phyloP scores from a whole-genome alignment of 2,113 vertebrate genomes.

The Choloepus hoffmanni region DNA sequence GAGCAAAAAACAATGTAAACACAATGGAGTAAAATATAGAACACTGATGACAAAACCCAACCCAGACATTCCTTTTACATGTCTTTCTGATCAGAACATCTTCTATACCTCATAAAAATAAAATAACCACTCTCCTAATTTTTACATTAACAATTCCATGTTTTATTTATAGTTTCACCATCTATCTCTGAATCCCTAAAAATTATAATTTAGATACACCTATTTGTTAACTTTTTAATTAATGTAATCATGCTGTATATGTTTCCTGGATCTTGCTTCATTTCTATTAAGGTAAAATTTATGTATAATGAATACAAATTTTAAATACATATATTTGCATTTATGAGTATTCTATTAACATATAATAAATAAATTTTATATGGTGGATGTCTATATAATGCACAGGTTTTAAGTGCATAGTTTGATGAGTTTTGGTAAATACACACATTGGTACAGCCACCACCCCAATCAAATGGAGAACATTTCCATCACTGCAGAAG shows the following conservation, averaged over 20 bases:
- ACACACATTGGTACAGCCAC: background rate
- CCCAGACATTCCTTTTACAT: background rate
- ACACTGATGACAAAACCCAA: background rate
- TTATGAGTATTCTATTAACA: background rate
- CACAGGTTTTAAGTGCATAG: background rate
- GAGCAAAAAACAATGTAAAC: background rate
- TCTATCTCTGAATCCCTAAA: background rate
- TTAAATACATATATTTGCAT: background rate
- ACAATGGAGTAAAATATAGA: background rate
- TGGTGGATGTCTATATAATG: background rate
- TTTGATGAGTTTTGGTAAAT: background rate
- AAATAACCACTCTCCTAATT: background rate
- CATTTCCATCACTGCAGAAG: background rate
- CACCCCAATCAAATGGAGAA: background rate
- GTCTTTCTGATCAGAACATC: background rate
- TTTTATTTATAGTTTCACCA: background rate
- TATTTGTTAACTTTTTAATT: background rate
- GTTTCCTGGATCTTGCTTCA: background rate
- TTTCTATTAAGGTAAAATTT: background rate
- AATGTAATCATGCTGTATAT: background rate
- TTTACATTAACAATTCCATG: background rate
- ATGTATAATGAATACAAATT: background rate
- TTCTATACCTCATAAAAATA: background rate
- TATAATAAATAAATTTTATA: background rate
- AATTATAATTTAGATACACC: background rate